These are phyloP conservation scores for Gorsachius magnificus DNA, from an alignment of 2,797 vertebrate species.

Conservation along the genomic window DNA sequence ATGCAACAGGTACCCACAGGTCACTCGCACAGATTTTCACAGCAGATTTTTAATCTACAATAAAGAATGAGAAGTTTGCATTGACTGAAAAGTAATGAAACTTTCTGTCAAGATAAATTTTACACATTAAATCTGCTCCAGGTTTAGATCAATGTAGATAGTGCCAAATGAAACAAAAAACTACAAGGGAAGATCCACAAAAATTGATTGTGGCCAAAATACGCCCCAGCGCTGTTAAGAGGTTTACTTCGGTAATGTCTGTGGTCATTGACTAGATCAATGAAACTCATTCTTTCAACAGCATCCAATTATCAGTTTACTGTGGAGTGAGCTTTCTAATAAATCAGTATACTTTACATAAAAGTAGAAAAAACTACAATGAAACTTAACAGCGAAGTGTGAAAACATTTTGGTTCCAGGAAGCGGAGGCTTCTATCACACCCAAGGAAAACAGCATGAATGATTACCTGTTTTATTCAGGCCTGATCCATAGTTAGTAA, in stretches of 20 bases:
- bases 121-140: constrained; percentile 80
- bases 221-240: constrained; percentile 86
- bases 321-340: constrained; percentile 85
- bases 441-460: constrained; percentile 33
- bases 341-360: constrained; percentile 93
- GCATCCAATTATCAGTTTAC: constrained; percentile 98
- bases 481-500: constrained; percentile 32
- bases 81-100: constrained; percentile 82
- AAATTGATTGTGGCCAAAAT: constrained; percentile 92
- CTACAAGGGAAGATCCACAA: constrained; percentile 85
- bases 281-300: constrained; percentile 99
- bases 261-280: constrained; percentile 93
- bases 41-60: constrained; percentile 68
- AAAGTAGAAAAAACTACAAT: constrained; percentile 82
- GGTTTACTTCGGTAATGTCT: constrained; percentile 90
- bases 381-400: constrained; percentile 81
- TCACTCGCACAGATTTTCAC: constrained; percentile 48
- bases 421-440: not conserved
- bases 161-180: constrained; percentile 83
- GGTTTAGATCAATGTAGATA: constrained; percentile 89
- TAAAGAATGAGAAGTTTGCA: constrained; percentile 76
- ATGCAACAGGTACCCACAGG: constrained; percentile 37
- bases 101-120: constrained; percentile 87
- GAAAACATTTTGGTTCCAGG: constrained; percentile 55
- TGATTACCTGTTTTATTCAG: constrained; percentile 64